Conservation (phyloP, 2,113 vertebrate genomes). For the Ariopsis seemanni region DNA sequence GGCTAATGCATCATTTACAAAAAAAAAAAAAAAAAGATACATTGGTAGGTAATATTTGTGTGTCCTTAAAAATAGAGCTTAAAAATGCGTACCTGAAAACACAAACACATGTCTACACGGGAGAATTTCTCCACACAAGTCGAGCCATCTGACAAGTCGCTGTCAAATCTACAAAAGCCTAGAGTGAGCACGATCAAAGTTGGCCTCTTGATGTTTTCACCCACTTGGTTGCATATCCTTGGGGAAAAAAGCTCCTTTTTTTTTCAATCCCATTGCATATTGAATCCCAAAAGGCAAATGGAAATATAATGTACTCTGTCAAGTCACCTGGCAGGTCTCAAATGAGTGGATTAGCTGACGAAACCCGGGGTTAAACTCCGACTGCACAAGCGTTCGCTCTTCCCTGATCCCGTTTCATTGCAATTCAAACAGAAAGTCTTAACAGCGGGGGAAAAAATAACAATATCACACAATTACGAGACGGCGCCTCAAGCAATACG, state of each 20-base stretch:
- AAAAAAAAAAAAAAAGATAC: background rate
- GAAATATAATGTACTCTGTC: slow-evolving; percentile 63
- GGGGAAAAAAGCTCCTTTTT: slow-evolving; percentile 61
- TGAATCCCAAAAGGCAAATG: slow-evolving; percentile 66
- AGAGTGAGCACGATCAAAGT: slow-evolving; percentile 59
- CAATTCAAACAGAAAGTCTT: slow-evolving; percentile 74
- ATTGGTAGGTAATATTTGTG: background rate
- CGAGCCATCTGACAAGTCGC: slow-evolving; percentile 58
- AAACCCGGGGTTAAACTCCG: slow-evolving; percentile 60
- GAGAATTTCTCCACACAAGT: slow-evolving; percentile 37
- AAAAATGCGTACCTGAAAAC: background rate
- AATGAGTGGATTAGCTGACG: slow-evolving; percentile 60
- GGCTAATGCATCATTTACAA: background rate
- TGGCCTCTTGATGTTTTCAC: slow-evolving; percentile 67
- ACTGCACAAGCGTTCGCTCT: slow-evolving; percentile 56
- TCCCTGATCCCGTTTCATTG: slow-evolving; percentile 69
- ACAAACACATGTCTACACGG: slow-evolving; percentile 22
- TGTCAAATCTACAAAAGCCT: slow-evolving; percentile 63
- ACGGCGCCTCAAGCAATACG: slow-evolving; percentile 70
- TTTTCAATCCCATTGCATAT: slow-evolving; percentile 53
- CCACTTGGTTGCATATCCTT: slow-evolving; percentile 67
- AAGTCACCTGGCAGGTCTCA: slow-evolving; percentile 64
- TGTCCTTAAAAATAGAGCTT: background rate
- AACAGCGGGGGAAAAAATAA: slow-evolving; percentile 67
- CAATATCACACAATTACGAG: slow-evolving; percentile 71